phyloP scores from a whole-genome alignment of 2,888 invertebrate species.

The Timandra comae region DNA sequence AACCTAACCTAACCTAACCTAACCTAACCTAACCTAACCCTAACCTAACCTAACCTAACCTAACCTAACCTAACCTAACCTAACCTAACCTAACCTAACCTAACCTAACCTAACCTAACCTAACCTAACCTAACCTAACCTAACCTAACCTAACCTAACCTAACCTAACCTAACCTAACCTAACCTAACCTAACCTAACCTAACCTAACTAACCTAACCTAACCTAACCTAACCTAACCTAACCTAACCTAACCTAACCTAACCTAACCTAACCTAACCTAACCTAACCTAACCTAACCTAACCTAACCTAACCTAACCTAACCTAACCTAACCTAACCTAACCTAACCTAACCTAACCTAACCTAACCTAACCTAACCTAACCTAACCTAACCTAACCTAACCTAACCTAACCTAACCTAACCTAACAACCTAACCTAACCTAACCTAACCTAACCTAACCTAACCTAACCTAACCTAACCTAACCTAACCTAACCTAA shows the following conservation, averaged over 20 bases:
- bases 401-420: slow-evolving; percentile 9
- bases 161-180: slow-evolving; percentile 13
- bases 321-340: slow-evolving; percentile 11
- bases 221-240: slow-evolving; percentile 11
- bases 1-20: slow-evolving; percentile 11
- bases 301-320: slow-evolving; percentile 12
- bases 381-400: slow-evolving; percentile 9
- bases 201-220: slow-evolving; percentile 11
- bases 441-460: slow-evolving; percentile 4
- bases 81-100: slow-evolving; percentile 14
- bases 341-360: slow-evolving; percentile 13
- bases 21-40: slow-evolving; percentile 10
- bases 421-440: slow-evolving; percentile 7
- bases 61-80: slow-evolving; percentile 14
- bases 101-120: slow-evolving; percentile 14
- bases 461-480: slow-evolving; percentile 2
- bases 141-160: slow-evolving; percentile 13
- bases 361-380: slow-evolving; percentile 9
- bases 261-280: slow-evolving; percentile 7
- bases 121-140: slow-evolving; percentile 12
- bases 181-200: slow-evolving; percentile 10
- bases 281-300: slow-evolving; percentile 13
- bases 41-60: slow-evolving; percentile 12
- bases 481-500: slow-evolving; percentile 12
- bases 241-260: background rate